Percentiles rank a stretch among this genome's conserved stretches.
Evolutionary conservation across 2,888 invertebrate genomes (phyloP).

Genomic region (Aethes cnicana): DNA sequence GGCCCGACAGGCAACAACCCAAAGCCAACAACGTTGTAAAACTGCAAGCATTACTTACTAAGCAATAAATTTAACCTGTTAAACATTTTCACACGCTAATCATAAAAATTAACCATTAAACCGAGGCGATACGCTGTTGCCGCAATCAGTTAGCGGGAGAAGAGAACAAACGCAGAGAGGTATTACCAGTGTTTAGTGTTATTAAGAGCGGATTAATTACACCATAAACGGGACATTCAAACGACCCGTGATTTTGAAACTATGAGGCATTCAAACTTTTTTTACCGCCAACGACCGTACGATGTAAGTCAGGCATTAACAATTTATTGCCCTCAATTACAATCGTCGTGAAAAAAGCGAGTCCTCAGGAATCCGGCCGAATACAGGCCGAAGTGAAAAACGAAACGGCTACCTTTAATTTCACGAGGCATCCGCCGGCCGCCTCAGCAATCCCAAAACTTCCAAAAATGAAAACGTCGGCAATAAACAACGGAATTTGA

Average conservation of each 20-base stretch:
- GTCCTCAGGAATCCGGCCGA: slow-evolving; percentile 66
- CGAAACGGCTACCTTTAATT: slow-evolving; percentile 68
- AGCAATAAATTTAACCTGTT: slow-evolving; percentile 49
- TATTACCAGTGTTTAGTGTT: slow-evolving; percentile 51
- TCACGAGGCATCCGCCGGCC: slow-evolving; percentile 74
- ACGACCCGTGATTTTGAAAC: slow-evolving; percentile 57
- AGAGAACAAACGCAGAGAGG: slow-evolving; percentile 56
- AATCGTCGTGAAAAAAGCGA: slow-evolving; percentile 73
- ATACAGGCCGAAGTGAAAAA: slow-evolving; percentile 69
- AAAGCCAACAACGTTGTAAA: too few species aligned
- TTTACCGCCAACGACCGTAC: slow-evolving; percentile 61
- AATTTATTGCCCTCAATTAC: slow-evolving; percentile 78
- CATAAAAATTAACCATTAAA: slow-evolving; percentile 66
- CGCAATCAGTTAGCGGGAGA: slow-evolving; percentile 45
- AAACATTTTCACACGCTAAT: slow-evolving; percentile 66
- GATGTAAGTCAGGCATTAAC: slow-evolving; percentile 68
- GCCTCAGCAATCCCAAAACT: slow-evolving; percentile 74
- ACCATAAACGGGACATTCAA: slow-evolving; percentile 60
- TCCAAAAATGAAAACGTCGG: slow-evolving; percentile 79
- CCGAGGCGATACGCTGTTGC: slow-evolving; percentile 52
- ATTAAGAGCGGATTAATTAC: slow-evolving; percentile 70
- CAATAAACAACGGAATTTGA: slow-evolving; percentile 81
- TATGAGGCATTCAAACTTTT: slow-evolving; percentile 67
- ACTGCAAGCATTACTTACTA: slow-evolving; percentile 26
- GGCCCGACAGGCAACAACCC: slow-evolving; percentile 1